Percentiles rank a stretch among this genome's conserved stretches.
Conservation (phyloP, 2,888 invertebrate species). For the Sylvicola fuscatus region DNA sequence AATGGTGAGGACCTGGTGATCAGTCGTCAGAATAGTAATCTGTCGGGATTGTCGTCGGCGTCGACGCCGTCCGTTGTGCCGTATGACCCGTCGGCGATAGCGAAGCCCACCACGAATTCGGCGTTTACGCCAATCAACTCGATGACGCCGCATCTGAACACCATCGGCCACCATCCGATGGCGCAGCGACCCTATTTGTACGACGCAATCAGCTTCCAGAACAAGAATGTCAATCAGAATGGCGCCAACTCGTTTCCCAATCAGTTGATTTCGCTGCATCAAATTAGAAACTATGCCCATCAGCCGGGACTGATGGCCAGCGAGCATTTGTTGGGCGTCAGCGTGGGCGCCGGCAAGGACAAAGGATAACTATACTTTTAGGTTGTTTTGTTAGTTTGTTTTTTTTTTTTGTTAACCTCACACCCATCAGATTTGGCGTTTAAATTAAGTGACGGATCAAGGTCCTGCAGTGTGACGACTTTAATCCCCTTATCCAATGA, state of each 20-base stretch:
- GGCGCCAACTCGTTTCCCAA: constrained; percentile 63
- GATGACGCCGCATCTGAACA: constrained; percentile 60
- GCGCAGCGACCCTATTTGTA: constrained; percentile 71
- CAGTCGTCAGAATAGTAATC: constrained; percentile 5
- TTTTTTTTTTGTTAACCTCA: too few species aligned
- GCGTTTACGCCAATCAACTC: constrained; percentile 91
- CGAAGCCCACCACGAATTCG: constrained; percentile 47
- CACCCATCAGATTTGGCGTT: too few species aligned
- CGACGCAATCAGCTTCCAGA: constrained; percentile 80
- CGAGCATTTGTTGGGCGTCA: constrained; percentile 37
- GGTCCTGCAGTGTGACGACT: too few species aligned
- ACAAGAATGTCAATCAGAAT: constrained; percentile 41
- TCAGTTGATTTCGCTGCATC: constrained; percentile 85
- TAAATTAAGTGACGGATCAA: too few species aligned
- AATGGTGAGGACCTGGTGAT: constrained; percentile 8
- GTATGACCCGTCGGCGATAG: constrained; percentile 19
- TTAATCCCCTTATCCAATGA: too few species aligned
- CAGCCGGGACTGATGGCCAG: constrained; percentile 60
- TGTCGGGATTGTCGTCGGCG: constrained; percentile 7
- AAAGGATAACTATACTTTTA: constrained; percentile 22
- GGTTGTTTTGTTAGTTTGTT: constrained; percentile 4
- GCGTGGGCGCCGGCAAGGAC: constrained; percentile 20
- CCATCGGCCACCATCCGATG: constrained; percentile 43
- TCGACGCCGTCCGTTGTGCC: constrained; percentile 12
- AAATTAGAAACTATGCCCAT: constrained; percentile 89